phyloP scores from a whole-genome alignment of 2,113 vertebrate genomes.

The Narcine bancroftii region DNA sequence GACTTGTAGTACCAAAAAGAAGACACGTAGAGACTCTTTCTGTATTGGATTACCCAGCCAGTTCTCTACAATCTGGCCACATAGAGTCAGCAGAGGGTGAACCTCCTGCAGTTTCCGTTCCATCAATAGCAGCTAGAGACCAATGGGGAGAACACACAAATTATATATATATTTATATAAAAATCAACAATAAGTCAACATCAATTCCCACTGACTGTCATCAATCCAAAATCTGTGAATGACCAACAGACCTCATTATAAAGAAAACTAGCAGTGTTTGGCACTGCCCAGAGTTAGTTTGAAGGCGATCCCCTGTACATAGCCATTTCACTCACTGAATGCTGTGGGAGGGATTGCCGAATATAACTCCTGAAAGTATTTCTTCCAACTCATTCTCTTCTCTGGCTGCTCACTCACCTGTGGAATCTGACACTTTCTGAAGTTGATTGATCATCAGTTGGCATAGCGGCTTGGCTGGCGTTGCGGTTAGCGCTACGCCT shows the following conservation, averaged over 20 bases:
- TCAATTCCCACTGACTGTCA: neutral
- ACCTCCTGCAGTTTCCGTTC: constrained; percentile 93
- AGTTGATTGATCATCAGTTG: neutral
- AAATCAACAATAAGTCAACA: neutral
- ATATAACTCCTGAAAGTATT: neutral
- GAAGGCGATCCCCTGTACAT: neutral
- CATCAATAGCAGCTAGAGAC: constrained; percentile 81
- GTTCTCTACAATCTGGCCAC: constrained; percentile 96
- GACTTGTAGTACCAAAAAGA: constrained; percentile 94
- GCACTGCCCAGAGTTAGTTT: neutral
- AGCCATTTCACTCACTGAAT: neutral
- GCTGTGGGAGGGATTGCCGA: neutral
- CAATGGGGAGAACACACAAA: neutral
- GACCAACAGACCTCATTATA: neutral
- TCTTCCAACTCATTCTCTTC: neutral
- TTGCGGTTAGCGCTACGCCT: too few relatives aligned
- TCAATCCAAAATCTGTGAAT: neutral
- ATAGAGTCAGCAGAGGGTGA: constrained; percentile 87
- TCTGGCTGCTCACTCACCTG: neutral
- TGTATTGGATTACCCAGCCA: constrained; percentile 99
- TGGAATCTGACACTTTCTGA: neutral
- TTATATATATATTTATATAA: neutral
- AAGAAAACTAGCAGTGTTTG: neutral
- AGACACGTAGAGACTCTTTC: constrained; percentile 90
- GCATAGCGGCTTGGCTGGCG: too few relatives aligned